Base-by-base conservation (phyloP, 2,888 invertebrate genomes). In the Meteorus colon region DNA sequence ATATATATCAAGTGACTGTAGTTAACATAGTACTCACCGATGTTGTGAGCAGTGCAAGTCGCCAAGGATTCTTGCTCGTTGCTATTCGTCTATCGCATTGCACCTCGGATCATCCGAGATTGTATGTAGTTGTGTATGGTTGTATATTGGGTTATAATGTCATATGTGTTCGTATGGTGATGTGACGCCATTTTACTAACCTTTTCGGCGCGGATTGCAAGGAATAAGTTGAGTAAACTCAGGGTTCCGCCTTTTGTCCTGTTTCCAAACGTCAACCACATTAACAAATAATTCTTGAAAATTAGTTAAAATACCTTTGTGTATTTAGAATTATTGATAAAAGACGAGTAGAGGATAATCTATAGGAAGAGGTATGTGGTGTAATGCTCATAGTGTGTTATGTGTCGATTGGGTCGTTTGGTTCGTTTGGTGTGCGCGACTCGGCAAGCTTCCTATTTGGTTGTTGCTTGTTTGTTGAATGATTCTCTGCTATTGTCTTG, bases 161-260 rank as follows among this genome's bases (percentile, higher is more conserved):
- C 41, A 10, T 41, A 41, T 41, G 62, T 62, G 14, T 24, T 65
- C 41, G 65, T 65, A 48, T 29, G 60, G 48, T 84, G 85, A 84
- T 84, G 85, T 86, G 89, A 88, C 89, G 89, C 89, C 89, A 89
- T 89, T 88, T 89, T 89, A 89, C 86, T 89, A 89, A 89, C 89
- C 89, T 89, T 87, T 86, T 84, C 84, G 85, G 83, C 83, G 85
- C 84, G 85, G 82, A 83, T 83, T 76, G 77, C 75, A 75, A 78
- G 82, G 82, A 79, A 79, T 74, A 73, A 76, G 59, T 77, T 74
- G 45, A 66, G 65, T 67, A 48, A 70, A 71, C 63, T 62, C 60
- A 66, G 67, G 67, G 41, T 41, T 27, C 41, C 14, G 16, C 31
- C 31, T 62, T 31, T 4, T 62, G 1, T 16, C 4, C 55, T 24